A percentile compares a stretch with the other conserved stretches of the same genome.
Conservation (phyloP, 2,113 vertebrate species). For the Mesembrinibis cayennensis region DNA sequence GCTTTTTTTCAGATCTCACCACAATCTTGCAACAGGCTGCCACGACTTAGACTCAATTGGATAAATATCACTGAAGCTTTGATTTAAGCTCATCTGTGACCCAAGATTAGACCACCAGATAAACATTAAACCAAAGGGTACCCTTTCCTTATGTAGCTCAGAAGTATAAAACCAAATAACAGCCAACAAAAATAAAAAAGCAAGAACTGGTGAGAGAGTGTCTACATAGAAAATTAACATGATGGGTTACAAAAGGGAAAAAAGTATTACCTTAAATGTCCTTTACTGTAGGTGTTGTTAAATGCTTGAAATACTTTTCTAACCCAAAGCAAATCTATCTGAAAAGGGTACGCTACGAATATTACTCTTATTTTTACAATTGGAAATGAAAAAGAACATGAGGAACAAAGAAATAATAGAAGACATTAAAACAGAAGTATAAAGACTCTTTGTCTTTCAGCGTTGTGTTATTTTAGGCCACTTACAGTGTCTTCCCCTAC, state of each 20-base stretch:
- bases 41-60: conserved; percentile 4
- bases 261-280: neutral
- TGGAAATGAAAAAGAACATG: neutral
- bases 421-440: neutral
- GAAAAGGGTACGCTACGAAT: neutral
- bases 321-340: neutral
- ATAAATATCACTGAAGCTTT: neutral
- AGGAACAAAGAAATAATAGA: neutral
- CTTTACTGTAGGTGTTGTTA: neutral
- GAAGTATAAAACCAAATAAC: neutral
- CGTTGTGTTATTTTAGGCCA: neutral
- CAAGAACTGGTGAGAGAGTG: neutral
- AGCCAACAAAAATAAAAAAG: neutral
- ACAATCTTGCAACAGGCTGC: neutral
- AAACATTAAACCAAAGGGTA: neutral
- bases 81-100: conserved; percentile 11
- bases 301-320: neutral
- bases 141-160: neutral
- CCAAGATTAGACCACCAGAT: neutral
- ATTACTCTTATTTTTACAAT: neutral
- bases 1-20: neutral
- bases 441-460: neutral
- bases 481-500: neutral
- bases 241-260: neutral
- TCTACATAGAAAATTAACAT: neutral